phyloP scores from a whole-genome alignment of 1,140 invertebrate species.

The Lamellibrachia luymesi region DNA sequence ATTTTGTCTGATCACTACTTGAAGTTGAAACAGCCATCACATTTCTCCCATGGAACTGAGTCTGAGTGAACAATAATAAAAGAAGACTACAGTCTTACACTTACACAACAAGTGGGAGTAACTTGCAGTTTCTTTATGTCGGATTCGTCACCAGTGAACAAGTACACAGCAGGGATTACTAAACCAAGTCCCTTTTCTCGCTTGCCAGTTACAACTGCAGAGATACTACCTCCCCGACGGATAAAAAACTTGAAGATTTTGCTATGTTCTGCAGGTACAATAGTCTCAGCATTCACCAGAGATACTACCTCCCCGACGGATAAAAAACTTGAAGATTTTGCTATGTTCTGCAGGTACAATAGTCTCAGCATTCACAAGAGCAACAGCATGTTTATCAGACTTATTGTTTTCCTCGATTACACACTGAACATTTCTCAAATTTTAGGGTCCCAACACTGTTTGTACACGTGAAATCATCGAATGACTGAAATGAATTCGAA shows the following conservation, averaged over 20 bases:
- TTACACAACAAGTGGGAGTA: no score
- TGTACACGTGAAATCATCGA: no score
- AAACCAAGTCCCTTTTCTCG: constrained; percentile 14
- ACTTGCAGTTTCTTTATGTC: constrained; percentile 7
- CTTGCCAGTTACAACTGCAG: constrained; percentile 14
- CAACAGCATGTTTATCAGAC: no score
- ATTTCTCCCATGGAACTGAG: constrained; percentile 6
- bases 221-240: constrained; percentile 9
- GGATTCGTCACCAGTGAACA: constrained; percentile 10
- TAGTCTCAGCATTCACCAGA: neutral
- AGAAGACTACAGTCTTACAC: no score
- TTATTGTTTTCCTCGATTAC: no score
- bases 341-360: neutral
- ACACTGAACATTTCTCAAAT: no score
- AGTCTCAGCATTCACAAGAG: neutral
- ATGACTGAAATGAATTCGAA: no score
- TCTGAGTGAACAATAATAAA: neutral
- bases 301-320: constrained; percentile 9
- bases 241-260: neutral
- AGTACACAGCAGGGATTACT: constrained; percentile 14
- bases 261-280: neutral
- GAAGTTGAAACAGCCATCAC: constrained; percentile 4
- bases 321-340: neutral
- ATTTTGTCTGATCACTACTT: constrained; percentile 9
- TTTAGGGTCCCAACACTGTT: no score